Evolutionary conservation across 2,888 invertebrate species (phyloP).

Genomic region (Euclidia mi): DNA sequence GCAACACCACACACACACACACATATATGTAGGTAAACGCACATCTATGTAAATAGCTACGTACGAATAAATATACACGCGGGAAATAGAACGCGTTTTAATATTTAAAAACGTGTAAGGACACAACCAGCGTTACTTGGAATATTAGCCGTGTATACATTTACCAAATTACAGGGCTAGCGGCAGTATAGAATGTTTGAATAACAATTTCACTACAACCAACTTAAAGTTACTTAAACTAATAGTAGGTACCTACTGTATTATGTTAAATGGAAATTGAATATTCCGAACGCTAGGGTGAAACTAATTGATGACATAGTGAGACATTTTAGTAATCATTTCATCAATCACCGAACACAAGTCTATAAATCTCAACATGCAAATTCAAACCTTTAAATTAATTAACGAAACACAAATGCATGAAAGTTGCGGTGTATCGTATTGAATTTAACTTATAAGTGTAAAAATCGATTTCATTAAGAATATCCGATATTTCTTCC

Average conservation of each 20-base stretch:
- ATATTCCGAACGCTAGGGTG: no score
- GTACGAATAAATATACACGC: slow-evolving; percentile 64
- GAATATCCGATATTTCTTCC: no score
- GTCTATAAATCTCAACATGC: no score
- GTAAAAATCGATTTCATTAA: no score
- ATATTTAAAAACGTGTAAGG: slow-evolving; percentile 77
- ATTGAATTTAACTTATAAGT: no score
- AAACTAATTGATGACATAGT: no score
- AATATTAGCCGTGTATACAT: slow-evolving; percentile 40
- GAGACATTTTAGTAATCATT: no score
- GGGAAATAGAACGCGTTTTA: slow-evolving; percentile 77
- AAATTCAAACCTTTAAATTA: no score
- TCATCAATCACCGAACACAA: no score
- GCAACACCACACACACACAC: slow-evolving; percentile 60
- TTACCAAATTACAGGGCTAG: slow-evolving; percentile 48
- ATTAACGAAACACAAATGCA: no score
- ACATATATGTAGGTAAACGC: background rate
- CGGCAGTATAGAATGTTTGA: slow-evolving; percentile 22
- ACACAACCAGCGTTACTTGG: slow-evolving; percentile 40
- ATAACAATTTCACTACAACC: slow-evolving; percentile 31
- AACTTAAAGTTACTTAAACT: slow-evolving; percentile 23
- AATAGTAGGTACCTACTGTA: slow-evolving; percentile 16
- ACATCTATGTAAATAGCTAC: slow-evolving; percentile 44
- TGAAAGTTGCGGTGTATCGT: no score
- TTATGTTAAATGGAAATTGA: background rate